Percentiles rank a stretch among this genome's conserved stretches.
These are phyloP conservation scores for Lasius fuliginosus DNA, from an alignment of 2,888 invertebrate species.

Conservation along the genomic window DNA sequence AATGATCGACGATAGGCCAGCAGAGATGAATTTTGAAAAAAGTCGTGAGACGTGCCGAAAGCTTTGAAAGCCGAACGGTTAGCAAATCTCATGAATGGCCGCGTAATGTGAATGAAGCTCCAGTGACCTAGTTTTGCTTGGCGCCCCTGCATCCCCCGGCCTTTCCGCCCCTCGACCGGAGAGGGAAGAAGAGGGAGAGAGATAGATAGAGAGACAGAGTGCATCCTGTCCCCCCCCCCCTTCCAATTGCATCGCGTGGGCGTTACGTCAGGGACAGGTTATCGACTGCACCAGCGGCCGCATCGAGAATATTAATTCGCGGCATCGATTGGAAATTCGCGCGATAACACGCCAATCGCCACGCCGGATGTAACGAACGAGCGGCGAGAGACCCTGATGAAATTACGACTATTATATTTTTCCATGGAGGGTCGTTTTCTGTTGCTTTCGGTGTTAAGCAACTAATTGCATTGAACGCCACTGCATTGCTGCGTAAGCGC, in stretches of 20 bases:
- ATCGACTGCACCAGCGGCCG: slow-evolving; percentile 79
- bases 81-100: slow-evolving; percentile 86
- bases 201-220: not conserved
- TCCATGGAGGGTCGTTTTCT: not conserved
- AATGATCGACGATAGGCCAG: not conserved
- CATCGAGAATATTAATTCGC: slow-evolving; percentile 79
- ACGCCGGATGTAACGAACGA: slow-evolving; percentile 41
- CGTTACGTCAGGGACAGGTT: slow-evolving; percentile 83
- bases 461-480: not conserved
- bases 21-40: slow-evolving; percentile 62
- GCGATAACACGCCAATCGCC: slow-evolving; percentile 68
- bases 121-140: slow-evolving; percentile 84
- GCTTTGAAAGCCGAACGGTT: slow-evolving; percentile 83
- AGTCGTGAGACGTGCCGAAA: slow-evolving; percentile 48
- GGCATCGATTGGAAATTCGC: slow-evolving; percentile 78
- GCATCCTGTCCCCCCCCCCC: slow-evolving; percentile 38
- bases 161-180: slow-evolving; percentile 72
- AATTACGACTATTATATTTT: slow-evolving; percentile 33
- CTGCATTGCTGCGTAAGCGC: not conserved
- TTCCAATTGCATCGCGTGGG: slow-evolving; percentile 72
- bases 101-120: slow-evolving; percentile 86
- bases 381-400: slow-evolving; percentile 27
- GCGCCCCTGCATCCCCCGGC: slow-evolving; percentile 70
- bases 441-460: not conserved
- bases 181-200: not conserved